Evolutionary conservation across 2,113 vertebrate genomes (phyloP).

Genomic region (Atherinomorus stipes): DNA sequence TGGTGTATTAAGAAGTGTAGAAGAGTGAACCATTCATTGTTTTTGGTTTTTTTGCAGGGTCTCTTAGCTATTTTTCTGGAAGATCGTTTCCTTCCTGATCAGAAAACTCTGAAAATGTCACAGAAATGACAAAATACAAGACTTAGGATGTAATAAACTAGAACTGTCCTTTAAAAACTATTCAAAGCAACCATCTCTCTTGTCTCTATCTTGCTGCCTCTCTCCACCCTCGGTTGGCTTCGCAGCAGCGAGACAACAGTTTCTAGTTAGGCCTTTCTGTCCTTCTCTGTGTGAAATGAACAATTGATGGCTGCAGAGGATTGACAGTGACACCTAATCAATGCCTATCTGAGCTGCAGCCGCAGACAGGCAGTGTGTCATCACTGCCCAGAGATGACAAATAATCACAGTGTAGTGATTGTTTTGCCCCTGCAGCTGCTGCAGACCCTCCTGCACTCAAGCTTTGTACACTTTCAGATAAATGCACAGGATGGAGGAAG

Average conservation of each 20-base stretch:
- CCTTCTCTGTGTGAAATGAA: conserved; percentile 35
- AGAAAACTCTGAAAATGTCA: neutral
- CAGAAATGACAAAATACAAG: neutral
- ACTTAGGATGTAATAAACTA: neutral
- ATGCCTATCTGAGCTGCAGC: conserved; percentile 61
- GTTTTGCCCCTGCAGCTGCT: conserved; percentile 41
- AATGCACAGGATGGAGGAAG: neutral
- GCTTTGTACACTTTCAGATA: neutral
- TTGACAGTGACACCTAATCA: conserved; percentile 67
- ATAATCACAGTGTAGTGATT: conserved; percentile 50
- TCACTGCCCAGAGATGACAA: conserved; percentile 56
- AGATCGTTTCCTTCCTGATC: too few relatives aligned
- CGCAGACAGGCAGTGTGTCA: conserved; percentile 51
- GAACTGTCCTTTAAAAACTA: neutral
- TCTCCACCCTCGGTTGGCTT: conserved; percentile 15
- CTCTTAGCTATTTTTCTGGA: neutral
- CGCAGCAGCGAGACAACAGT: conserved; percentile 14
- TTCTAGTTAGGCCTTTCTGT: conserved; percentile 26
- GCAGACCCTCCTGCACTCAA: conserved; percentile 8
- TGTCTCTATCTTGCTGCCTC: neutral
- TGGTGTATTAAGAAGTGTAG: too few relatives aligned
- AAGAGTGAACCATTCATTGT: too few relatives aligned
- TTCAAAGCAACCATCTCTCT: neutral
- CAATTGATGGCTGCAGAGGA: conserved; percentile 33
- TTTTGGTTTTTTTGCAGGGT: neutral